phyloP scores from a whole-genome alignment of 2,113 vertebrate species.

The Mus spicilegus region DNA sequence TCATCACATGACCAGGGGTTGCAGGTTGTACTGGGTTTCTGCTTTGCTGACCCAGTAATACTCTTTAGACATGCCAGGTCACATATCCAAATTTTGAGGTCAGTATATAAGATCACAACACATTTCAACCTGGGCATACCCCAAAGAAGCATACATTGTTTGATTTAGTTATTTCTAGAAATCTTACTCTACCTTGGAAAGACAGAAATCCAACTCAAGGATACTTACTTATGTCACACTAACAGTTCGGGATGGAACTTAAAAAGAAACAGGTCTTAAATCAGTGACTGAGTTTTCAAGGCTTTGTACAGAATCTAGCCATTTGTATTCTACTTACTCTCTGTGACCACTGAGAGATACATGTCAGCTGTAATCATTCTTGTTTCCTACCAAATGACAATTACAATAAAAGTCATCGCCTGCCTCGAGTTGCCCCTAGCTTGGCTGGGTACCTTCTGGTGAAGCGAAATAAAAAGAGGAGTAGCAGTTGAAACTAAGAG shows the following conservation, averaged over 20 bases:
- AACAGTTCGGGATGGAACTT: background rate
- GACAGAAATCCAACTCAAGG: conserved; percentile 6
- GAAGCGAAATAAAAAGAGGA: background rate
- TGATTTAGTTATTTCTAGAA: conserved; percentile 21
- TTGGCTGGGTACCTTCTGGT: background rate
- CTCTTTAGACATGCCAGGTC: background rate
- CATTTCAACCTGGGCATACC: background rate
- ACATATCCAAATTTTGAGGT: background rate
- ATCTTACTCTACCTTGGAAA: background rate
- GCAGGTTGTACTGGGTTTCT: background rate
- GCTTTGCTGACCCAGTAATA: background rate
- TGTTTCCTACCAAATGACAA: background rate
- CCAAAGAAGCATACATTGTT: background rate
- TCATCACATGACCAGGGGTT: background rate
- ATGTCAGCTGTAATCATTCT: background rate
- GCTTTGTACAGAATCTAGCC: background rate
- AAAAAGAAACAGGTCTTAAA: background rate
- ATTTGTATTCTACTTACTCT: background rate
- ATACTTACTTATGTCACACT: conserved; percentile 31
- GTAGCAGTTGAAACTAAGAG: background rate
- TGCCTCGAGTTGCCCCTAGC: background rate
- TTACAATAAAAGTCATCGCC: background rate
- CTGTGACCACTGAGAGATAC: background rate
- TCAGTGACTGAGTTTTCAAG: background rate
- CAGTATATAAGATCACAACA: background rate